Evolutionary conservation across 2,113 vertebrate species (phyloP), one percentile per base, ranked within the genome.

Genomic region (Malaclemys terrapin): DNA sequence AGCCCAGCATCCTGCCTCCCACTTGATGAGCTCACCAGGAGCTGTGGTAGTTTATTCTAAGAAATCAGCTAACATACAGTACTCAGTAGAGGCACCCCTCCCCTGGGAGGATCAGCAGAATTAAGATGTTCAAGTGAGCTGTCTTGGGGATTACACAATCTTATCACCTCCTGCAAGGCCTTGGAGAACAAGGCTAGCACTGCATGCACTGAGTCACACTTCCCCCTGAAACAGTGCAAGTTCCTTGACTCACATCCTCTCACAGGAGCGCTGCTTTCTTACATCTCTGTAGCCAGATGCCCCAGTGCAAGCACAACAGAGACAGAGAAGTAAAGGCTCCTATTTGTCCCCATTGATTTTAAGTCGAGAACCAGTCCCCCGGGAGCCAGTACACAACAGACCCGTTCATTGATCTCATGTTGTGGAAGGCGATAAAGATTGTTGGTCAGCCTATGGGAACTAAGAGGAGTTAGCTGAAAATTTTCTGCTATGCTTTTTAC

Each of bases 41-140:
- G 95, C 94, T 93, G 93, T 69, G 83, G 27, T 93, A 57, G 85
- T 94, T 98, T 94, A 94, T 98, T 98, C 97, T 97, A 94, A 97
- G 97, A 98, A 98, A 97, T 97, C 96, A 94, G 96, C 95, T 96
- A 92, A 91, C 96, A 92, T 95, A 91, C 97, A 97, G 96, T 97
- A 97, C 96, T 93, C 72, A 8, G 97, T 93, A 98, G 90, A 89
- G 89, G 93, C 89, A 94, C 95, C 95, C 96, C 96, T 98, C 96
- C 97, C 95, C 94, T 96, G 96, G 96, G 96, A 97, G 96, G 94
- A 97, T 96, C 95, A 96, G 92, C 95, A 97, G 94, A 96, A 96
- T 97, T 96, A 95, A 95, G 96, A 96, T 96, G 92, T 97, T 87
- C 95, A 89, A 89, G 93, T 88, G 93, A 97, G 95, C 96, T 97